Evolutionary conservation across 2,888 invertebrate genomes (phyloP).

Genomic region (Psylliodes chrysocephalus): DNA sequence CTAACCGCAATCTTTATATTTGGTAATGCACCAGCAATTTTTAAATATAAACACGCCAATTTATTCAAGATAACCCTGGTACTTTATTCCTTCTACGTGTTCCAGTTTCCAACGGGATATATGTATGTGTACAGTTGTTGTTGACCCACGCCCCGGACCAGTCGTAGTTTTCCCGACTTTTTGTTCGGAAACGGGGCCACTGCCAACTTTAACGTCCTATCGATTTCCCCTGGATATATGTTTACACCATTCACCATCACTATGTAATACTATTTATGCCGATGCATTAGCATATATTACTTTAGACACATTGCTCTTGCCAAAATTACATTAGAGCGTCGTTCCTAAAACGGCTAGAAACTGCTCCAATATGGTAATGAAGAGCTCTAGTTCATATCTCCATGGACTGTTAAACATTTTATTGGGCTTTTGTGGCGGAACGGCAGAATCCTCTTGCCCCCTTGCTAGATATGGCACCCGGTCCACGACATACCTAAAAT

Average conservation of each 20-base stretch:
- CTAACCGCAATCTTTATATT: background rate
- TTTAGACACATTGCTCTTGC: conserved; percentile 38
- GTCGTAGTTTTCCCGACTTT: background rate
- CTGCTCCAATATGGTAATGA: conserved; percentile 44
- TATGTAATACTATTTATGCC: conserved; percentile 35
- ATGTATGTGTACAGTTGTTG: background rate
- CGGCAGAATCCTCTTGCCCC: background rate
- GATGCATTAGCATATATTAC: conserved; percentile 39
- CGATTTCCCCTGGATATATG: conserved; percentile 24
- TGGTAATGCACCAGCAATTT: background rate
- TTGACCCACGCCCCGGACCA: background rate
- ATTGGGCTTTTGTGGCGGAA: conserved; percentile 37
- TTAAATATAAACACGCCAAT: background rate
- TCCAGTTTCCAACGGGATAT: background rate
- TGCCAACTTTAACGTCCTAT: conserved; percentile 12
- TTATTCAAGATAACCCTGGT: background rate
- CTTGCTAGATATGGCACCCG: background rate
- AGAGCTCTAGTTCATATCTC: conserved; percentile 38
- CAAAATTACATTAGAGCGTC: conserved; percentile 38
- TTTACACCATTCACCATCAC: conserved; percentile 23
- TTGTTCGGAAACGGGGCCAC: background rate
- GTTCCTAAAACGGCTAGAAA: conserved; percentile 36
- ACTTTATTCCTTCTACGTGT: background rate
- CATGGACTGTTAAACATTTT: conserved; percentile 40
- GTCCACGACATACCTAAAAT: background rate